Base-by-base conservation (phyloP, 2,113 vertebrate genomes). In the Mastomys coucha region DNA sequence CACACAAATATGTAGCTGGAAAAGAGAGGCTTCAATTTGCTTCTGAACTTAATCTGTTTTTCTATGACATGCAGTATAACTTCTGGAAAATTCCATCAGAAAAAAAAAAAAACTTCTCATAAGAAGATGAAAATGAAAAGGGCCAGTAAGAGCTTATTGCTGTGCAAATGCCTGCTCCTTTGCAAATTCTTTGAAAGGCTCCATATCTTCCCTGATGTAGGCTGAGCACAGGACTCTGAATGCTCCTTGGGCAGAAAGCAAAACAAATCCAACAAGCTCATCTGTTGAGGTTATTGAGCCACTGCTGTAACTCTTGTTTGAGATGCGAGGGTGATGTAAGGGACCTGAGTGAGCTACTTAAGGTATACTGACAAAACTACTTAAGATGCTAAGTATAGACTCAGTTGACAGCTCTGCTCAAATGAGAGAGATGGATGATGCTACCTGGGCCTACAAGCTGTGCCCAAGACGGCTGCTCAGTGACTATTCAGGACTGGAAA, bases 21-120 rank as follows among this genome's bases (percentile, higher is more conserved):
- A 19, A 1, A 5, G 63, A 63, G 85, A 75, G 14, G 73, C 92
- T 95, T 97, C 91, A 94, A 96, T 97, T 91, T 94, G 81, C 63
- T 93, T 96, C 86, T 82, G 67, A 42, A 96, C 85, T 95, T 97
- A 94, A 75, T 96, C 77, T 97, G 67, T 78, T 93, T 65, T 82
- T n/a, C 51, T 92, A 33, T 88, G 60, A 60, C 75, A 45, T 84
- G 39, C 20, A 45, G n/a, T 31, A 49, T 75, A 95, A 93, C 49
- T 80, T 92, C 85, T 97, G 92, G 91, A 97, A 95, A 97, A 92
- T 92, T 95, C 95, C 53, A 45, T 39, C 22, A 4, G n/a, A n/a
- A 33, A 60, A 80, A 60, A 42, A 84, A 84, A 45, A 28, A 60
- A 63, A 82, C 20, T 82, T 42, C 60, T 36, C n/a, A 78, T 16